phyloP scores from a whole-genome alignment of 1,140 invertebrate species.

The Lasioglossum albipes region DNA sequence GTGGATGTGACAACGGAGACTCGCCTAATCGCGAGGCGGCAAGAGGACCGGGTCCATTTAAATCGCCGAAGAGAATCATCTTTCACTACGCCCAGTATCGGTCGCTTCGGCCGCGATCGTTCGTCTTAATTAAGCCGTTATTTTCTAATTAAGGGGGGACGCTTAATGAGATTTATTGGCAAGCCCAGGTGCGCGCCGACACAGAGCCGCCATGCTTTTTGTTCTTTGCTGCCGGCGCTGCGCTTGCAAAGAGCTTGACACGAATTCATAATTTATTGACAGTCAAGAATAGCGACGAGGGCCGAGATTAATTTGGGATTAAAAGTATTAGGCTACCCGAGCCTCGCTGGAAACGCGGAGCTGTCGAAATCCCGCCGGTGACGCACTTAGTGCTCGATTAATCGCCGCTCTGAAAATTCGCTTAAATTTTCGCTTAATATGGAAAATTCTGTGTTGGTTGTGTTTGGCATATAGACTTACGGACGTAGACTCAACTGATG shows the following conservation, averaged over 20 bases:
- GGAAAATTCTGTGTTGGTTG: too few species aligned
- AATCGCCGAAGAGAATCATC: conserved; percentile 48
- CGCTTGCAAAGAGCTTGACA: neutral
- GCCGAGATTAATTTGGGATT: neutral
- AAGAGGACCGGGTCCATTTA: conserved; percentile 8
- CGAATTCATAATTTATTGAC: neutral
- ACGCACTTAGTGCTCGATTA: too few species aligned
- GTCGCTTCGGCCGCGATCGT: conserved; percentile 45
- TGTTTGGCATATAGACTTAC: too few species aligned
- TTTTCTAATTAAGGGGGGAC: conserved; percentile 69
- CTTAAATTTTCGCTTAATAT: too few species aligned
- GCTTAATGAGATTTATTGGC: conserved; percentile 71
- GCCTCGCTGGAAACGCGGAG: neutral
- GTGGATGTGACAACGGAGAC: neutral
- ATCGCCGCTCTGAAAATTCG: too few species aligned
- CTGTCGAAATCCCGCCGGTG: neutral
- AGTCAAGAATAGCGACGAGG: neutral
- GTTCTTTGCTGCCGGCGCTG: conserved; percentile 12
- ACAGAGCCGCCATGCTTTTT: neutral
- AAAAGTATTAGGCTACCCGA: neutral
- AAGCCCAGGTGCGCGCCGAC: conserved; percentile 20
- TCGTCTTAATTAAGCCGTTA: conserved; percentile 72
- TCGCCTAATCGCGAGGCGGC: too few species aligned
- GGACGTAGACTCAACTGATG: too few species aligned
- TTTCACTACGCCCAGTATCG: neutral